Percentiles rank a stretch among this genome's conserved stretches.
Evolutionary conservation across 1,140 invertebrate species (phyloP).

Genomic region (Papilio dardanus): DNA sequence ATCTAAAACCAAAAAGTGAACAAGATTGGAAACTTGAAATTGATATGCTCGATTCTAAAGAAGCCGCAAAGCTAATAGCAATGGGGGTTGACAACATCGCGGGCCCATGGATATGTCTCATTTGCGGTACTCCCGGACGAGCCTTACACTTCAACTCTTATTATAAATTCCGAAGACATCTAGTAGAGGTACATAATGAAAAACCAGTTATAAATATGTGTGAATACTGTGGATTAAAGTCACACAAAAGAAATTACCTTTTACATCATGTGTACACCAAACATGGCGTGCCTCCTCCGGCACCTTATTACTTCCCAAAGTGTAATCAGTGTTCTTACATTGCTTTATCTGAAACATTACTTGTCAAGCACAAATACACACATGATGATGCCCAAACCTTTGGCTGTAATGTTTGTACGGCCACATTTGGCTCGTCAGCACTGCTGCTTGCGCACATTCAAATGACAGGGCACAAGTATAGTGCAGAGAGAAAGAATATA

Average conservation of each 20-base stretch:
- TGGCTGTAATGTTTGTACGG: conserved; percentile 81
- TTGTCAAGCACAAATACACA: conserved; percentile 86
- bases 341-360: conserved; percentile 86
- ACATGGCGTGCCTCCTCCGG: conserved; percentile 89
- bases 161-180: conserved; percentile 89
- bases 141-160: conserved; percentile 89
- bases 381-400: conserved; percentile 77
- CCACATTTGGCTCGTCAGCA: conserved; percentile 77
- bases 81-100: conserved; percentile 83
- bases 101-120: conserved; percentile 87
- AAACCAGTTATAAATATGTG: conserved; percentile 91
- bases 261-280: conserved; percentile 92
- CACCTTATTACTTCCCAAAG: conserved; percentile 88
- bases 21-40: conserved; percentile 74
- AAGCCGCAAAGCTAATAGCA: conserved; percentile 76
- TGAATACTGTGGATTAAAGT: conserved; percentile 92
- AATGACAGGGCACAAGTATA: conserved; percentile 83
- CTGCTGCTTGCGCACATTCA: conserved; percentile 83
- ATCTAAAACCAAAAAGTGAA: conserved; percentile 55
- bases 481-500: conserved; percentile 73
- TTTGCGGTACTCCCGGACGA: conserved; percentile 85
- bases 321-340: conserved; percentile 90
- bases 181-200: conserved; percentile 91
- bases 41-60: conserved; percentile 76
- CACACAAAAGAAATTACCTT: conserved; percentile 88